Evolutionary conservation across 2,113 vertebrate species (phyloP).

Genomic region (Vidua macroura): DNA sequence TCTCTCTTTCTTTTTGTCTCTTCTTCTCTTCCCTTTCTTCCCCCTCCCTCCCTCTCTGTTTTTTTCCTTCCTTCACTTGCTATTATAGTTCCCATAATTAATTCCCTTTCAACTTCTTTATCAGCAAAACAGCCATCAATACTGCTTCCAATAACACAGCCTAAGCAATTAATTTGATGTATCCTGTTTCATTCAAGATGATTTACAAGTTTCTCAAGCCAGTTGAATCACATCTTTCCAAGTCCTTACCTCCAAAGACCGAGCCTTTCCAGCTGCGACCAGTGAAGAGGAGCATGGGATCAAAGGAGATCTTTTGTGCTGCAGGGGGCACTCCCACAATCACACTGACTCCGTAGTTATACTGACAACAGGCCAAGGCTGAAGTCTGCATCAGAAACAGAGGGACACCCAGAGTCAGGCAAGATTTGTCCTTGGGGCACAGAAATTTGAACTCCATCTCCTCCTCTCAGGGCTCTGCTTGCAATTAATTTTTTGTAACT

Average conservation of each 20-base stretch:
- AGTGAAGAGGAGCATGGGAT: constrained; percentile 74
- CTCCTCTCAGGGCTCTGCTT: background rate
- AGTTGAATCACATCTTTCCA: background rate
- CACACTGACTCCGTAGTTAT: constrained; percentile 75
- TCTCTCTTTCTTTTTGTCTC: background rate
- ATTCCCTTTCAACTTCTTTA: background rate
- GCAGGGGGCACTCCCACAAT: constrained; percentile 77
- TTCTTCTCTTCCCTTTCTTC: background rate
- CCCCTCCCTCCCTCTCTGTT: background rate
- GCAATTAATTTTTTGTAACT: background rate
- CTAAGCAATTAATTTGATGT: background rate
- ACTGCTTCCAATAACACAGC: background rate
- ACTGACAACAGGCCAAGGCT: constrained; percentile 75
- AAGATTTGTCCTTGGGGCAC: background rate
- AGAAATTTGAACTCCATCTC: background rate
- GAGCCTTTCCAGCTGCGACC: constrained; percentile 81
- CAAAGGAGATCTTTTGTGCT: constrained; percentile 59
- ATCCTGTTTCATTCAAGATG: background rate
- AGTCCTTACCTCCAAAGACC: constrained; percentile 80
- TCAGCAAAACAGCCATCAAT: background rate
- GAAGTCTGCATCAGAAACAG: constrained; percentile 62
- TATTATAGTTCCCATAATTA: background rate
- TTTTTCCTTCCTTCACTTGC: background rate
- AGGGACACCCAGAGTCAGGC: background rate
- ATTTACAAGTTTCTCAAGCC: background rate